These are phyloP conservation scores for Megalurothrips usitatus DNA, from an alignment of 2,888 invertebrate genomes.

Conservation along the genomic window DNA sequence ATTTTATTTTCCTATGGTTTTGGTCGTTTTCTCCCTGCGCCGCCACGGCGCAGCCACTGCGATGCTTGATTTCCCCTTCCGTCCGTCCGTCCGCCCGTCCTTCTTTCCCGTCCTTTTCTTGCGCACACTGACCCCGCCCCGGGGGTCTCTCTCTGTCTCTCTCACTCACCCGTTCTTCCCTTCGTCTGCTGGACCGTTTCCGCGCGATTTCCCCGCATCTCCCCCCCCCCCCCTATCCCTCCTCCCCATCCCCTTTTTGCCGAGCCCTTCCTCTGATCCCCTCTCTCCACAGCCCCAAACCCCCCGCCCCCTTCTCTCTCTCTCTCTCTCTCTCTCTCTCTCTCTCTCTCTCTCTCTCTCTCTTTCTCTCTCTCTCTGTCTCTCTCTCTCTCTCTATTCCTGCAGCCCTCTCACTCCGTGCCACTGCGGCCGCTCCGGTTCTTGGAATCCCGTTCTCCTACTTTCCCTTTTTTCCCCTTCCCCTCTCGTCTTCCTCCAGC, in stretches of 20 bases:
- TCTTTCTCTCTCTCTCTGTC: slow-evolving; percentile 30
- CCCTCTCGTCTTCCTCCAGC: neutral
- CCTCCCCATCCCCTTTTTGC: slow-evolving; percentile 24
- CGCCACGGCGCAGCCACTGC: no score
- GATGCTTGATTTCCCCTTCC: neutral
- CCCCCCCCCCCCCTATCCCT: slow-evolving; percentile 6
- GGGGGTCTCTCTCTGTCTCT: slow-evolving; percentile 29
- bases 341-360: slow-evolving; percentile 29
- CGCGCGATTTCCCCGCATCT: slow-evolving; percentile 23
- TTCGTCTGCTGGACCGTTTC: slow-evolving; percentile 4
- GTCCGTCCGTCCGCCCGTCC: slow-evolving; percentile 31
- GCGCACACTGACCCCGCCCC: slow-evolving; percentile 37
- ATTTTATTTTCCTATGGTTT: no score
- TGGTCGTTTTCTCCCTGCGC: no score
- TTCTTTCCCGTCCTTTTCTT: slow-evolving; percentile 29
- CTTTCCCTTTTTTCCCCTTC: no score
- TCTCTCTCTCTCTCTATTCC: no score
- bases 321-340: slow-evolving; percentile 32
- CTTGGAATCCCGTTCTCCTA: no score
- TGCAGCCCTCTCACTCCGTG: neutral
- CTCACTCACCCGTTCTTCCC: slow-evolving; percentile 27
- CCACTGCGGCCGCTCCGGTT: no score
- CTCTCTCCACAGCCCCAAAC: slow-evolving; percentile 28
- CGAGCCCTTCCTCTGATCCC: slow-evolving; percentile 17
- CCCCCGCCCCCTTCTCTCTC: slow-evolving; percentile 30